Conservation (phyloP, 2,113 vertebrate genomes). For the Siphamia tubifer region DNA sequence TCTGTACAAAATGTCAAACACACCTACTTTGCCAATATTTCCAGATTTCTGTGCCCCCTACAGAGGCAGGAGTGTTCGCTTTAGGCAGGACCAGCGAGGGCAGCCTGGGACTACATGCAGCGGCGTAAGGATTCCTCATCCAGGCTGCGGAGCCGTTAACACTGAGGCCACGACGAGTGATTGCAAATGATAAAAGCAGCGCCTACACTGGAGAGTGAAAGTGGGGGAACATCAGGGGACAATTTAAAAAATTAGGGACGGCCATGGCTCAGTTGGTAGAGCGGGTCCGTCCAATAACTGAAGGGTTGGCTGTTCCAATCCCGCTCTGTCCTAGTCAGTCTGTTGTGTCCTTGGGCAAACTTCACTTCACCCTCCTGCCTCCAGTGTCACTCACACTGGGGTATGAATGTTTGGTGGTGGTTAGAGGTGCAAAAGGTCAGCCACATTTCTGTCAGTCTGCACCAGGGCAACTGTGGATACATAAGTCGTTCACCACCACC, state of each 20-base stretch:
- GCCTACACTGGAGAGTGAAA: slow-evolving; percentile 51
- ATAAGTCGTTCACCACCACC: too few relatives aligned
- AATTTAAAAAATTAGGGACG: slow-evolving; percentile 21
- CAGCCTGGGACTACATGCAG: slow-evolving; percentile 64
- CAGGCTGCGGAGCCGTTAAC: slow-evolving; percentile 38
- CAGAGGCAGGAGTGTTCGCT: slow-evolving; percentile 33
- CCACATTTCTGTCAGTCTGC: too few relatives aligned
- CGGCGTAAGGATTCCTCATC: slow-evolving; percentile 49
- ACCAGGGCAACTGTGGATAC: too few relatives aligned
- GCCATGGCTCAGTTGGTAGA: too few relatives aligned
- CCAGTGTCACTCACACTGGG: too few relatives aligned
- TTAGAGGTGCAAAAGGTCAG: too few relatives aligned
- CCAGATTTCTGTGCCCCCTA: slow-evolving; percentile 39
- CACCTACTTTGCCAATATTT: slow-evolving; percentile 47
- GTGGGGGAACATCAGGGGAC: slow-evolving; percentile 7
- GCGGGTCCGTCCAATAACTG: too few relatives aligned
- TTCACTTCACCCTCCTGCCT: too few relatives aligned
- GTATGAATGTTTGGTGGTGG: too few relatives aligned
- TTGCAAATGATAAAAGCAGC: slow-evolving; percentile 53
- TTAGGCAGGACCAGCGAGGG: slow-evolving; percentile 39
- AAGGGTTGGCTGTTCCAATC: too few relatives aligned
- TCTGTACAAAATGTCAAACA: slow-evolving; percentile 73
- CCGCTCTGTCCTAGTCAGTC: too few relatives aligned
- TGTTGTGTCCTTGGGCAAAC: too few relatives aligned
- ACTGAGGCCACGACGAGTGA: slow-evolving; percentile 31